Percentiles rank a stretch among this genome's conserved stretches.
These are phyloP conservation scores for Meleagris gallopavo DNA, from an alignment of 2,113 vertebrate species.

Conservation along the genomic window DNA sequence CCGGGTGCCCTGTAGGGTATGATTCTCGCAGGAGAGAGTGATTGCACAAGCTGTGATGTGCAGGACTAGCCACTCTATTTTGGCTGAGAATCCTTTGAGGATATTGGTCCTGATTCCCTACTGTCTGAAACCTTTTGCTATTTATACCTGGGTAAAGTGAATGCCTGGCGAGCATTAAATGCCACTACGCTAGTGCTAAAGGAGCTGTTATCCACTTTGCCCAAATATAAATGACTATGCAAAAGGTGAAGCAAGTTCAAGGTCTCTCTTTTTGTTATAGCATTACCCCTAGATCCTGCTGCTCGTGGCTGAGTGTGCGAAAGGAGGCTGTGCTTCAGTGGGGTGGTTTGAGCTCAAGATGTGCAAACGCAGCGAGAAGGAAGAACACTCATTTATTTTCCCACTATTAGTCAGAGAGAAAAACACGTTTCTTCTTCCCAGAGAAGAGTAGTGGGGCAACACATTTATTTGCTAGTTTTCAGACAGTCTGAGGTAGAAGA, in stretches of 20 bases:
- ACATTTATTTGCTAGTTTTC: not conserved
- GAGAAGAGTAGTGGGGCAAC: not conserved
- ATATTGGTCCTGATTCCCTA: not conserved
- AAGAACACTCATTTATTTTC: not conserved
- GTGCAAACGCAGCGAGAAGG: not conserved
- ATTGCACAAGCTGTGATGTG: not conserved
- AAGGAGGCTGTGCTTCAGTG: not conserved
- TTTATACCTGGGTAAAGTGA: slow-evolving; percentile 54
- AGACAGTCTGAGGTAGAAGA: not conserved
- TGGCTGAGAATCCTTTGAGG: slow-evolving; percentile 13
- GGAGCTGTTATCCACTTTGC: slow-evolving; percentile 48
- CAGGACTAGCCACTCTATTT: not conserved
- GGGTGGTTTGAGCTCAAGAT: not conserved
- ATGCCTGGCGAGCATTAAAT: slow-evolving; percentile 6
- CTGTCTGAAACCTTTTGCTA: slow-evolving; percentile 31
- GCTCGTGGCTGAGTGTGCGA: not conserved
- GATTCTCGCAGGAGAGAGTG: not conserved
- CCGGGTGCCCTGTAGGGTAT: not conserved
- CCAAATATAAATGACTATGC: slow-evolving; percentile 38
- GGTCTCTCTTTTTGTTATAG: slow-evolving; percentile 31
- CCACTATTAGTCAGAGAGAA: not conserved
- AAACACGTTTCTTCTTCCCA: not conserved
- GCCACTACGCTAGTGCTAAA: not conserved
- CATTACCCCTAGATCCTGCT: not conserved
- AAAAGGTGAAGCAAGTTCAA: slow-evolving; percentile 58